Base-by-base conservation (phyloP, 2,888 invertebrate species). In the Apoda limacodes region DNA sequence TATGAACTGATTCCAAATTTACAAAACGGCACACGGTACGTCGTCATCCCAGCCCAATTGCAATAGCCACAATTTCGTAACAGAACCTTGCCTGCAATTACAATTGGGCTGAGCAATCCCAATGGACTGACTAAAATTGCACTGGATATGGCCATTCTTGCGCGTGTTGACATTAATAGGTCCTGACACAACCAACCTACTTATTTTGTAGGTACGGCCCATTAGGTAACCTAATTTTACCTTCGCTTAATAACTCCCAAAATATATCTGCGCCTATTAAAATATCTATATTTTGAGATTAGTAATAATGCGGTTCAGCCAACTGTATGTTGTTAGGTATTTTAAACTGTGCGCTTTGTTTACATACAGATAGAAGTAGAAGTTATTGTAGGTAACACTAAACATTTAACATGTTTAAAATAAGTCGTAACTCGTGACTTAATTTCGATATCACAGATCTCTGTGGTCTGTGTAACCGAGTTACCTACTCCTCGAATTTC, bases 201-300 rank as follows among this genome's bases (percentile, higher is more conserved):
- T 46, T 42, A 19, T 46, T 37, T 21, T 42, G 40, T 22, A 47
- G 25, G 21, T 25, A 43, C 3, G 46, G 48, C 5, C 45, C 44
- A 11, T 15, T 35, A 14, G 25, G 27, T 25, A 50, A 30, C 11
- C 28, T 32, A 7, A 46, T 39, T 27, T 32, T 37, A 3, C 28
- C 32, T 4, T 34, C 7, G 3, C n/a, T 22, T 9, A 45, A 25
- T 14, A 45, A 31, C 7, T 45, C 41, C 43, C 45, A 45, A 46
- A n/a, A n/a, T n/a, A n/a, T n/a, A n/a, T n/a, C n/a, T n/a, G n/a
- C n/a, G n/a, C n/a, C n/a, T n/a, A n/a, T 37, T 13, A 46, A 25
- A 9, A 46, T 22, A 26, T 40, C 40, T 6, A 43, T 38, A 9
- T 24, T 25, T 17, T 22, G 10, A 14, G 30, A 22, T 22, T 22